Evolutionary conservation across 2,888 invertebrate genomes (phyloP).

Genomic region (Lasioglossum pauxillum): DNA sequence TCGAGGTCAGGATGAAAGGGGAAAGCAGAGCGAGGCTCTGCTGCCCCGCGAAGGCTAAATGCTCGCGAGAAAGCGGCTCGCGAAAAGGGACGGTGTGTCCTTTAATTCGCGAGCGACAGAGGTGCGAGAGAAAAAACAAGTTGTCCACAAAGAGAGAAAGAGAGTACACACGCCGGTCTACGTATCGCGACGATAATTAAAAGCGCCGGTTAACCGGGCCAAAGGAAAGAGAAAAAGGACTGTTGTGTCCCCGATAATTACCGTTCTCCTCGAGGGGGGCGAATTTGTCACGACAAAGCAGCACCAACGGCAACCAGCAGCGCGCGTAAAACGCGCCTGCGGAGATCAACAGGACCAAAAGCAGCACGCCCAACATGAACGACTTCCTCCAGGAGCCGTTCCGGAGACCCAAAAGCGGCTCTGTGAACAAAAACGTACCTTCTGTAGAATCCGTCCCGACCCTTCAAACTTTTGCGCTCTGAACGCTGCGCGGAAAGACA

Average conservation of each 20-base stretch:
- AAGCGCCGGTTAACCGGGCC: conserved; percentile 41
- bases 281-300: conserved; percentile 85
- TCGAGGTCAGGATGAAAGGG: conserved; percentile 6
- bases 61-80: background rate
- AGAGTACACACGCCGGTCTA: background rate
- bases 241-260: conserved; percentile 68
- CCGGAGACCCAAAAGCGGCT: conserved; percentile 77
- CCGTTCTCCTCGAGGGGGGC: conserved; percentile 84
- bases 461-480: background rate
- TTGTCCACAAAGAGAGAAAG: background rate
- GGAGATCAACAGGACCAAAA: conserved; percentile 85
- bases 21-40: background rate
- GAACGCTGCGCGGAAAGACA: background rate
- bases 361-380: conserved; percentile 85
- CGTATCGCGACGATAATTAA: conserved; percentile 46
- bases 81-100: background rate
- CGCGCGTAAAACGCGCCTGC: conserved; percentile 86
- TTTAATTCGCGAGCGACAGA: background rate
- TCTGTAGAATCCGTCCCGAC: background rate
- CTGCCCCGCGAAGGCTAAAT: background rate
- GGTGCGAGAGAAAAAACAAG: background rate
- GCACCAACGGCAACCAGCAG: conserved; percentile 85
- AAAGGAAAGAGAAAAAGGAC: background rate
- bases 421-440: conserved; percentile 63
- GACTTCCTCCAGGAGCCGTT: conserved; percentile 86